These are phyloP conservation scores for Brachymystax lenok DNA, from an alignment of 2,797 vertebrate species.

Conservation along the genomic window DNA sequence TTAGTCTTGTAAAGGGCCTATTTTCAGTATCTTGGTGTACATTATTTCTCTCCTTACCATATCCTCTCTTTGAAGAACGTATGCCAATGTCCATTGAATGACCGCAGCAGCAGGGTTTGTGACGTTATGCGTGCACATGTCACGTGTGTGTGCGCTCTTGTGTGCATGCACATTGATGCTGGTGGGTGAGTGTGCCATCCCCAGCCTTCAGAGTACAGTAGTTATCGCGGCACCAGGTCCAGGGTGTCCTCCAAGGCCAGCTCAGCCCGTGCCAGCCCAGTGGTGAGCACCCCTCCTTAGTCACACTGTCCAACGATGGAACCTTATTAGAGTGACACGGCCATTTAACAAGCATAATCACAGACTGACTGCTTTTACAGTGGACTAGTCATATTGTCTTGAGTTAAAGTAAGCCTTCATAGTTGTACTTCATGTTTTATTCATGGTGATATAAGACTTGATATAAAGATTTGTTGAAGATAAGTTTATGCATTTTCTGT, in stretches of 20 bases:
- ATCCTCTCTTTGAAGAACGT: too few species aligned
- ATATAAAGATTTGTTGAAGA: too few species aligned
- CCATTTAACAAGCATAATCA: background rate
- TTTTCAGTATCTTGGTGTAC: too few species aligned
- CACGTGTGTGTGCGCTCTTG: background rate
- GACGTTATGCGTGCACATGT: background rate
- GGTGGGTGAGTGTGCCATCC: constrained; percentile 4
- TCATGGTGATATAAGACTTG: background rate
- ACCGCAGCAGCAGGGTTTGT: too few species aligned
- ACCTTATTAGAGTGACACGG: background rate
- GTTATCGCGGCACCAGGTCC: constrained; percentile 84
- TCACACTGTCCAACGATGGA: background rate
- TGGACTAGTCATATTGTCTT: background rate
- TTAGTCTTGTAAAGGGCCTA: too few species aligned
- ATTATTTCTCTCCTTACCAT: too few species aligned
- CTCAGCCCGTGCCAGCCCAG: constrained; percentile 90
- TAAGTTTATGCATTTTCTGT: background rate
- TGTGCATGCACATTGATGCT: background rate
- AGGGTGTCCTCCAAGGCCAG: constrained; percentile 89
- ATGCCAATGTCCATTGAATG: too few species aligned
- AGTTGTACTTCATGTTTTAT: background rate
- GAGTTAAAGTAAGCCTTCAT: background rate
- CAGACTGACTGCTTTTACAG: background rate
- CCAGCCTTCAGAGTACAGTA: constrained; percentile 87
- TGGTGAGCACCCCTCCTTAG: constrained; percentile 83